Conservation (phyloP, 1,140 invertebrate genomes). For the Centruroides sculpturatus region DNA sequence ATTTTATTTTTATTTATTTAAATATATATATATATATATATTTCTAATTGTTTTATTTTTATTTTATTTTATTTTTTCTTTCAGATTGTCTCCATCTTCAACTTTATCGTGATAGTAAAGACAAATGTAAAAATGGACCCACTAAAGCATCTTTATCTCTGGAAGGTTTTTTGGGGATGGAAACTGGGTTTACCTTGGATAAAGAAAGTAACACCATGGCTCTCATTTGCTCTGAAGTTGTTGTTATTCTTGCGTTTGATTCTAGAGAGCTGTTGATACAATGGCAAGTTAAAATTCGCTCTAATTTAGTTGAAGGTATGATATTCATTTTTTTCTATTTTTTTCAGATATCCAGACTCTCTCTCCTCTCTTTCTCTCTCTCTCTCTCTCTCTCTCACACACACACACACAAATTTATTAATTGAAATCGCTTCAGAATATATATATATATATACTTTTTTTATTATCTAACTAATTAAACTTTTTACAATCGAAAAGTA, state of each 20-base stretch:
- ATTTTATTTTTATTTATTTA: too few species aligned
- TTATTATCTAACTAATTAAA: too few species aligned
- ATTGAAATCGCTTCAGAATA: too few species aligned
- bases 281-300: slow-evolving; percentile 68
- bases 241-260: slow-evolving; percentile 75
- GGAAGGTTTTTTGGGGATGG: slow-evolving; percentile 31
- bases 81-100: slow-evolving; percentile 78
- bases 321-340: neutral
- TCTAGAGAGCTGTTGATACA: slow-evolving; percentile 73
- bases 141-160: slow-evolving; percentile 37
- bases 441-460: too few species aligned
- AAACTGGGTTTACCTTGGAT: slow-evolving; percentile 64
- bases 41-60: too few species aligned
- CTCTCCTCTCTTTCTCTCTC: too few species aligned
- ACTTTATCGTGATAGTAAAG: slow-evolving; percentile 74
- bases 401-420: too few species aligned
- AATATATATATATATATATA: too few species aligned
- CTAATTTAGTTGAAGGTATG: slow-evolving; percentile 20
- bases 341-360: too few species aligned
- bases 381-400: too few species aligned
- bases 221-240: slow-evolving; percentile 79
- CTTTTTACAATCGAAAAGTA: too few species aligned
- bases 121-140: slow-evolving; percentile 69
- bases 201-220: slow-evolving; percentile 83
- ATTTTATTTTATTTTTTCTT: too few species aligned